Evolutionary conservation across 2,113 vertebrate species (phyloP), one percentile per base, ranked within the genome.

Genomic region (Tympanuchus pallidicinctus): DNA sequence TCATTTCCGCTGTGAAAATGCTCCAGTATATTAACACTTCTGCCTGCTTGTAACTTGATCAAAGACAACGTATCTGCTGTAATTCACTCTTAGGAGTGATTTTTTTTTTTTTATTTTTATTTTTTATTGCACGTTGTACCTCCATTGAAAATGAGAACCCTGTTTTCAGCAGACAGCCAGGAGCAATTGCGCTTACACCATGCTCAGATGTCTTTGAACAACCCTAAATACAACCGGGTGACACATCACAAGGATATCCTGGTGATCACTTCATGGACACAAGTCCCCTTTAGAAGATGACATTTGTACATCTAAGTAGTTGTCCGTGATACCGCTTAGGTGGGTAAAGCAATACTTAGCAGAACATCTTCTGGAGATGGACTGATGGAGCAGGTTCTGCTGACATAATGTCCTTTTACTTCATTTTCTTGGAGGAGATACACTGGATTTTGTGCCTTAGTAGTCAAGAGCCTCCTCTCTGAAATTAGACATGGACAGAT

Each of bases 1-100:
- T 97, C 95, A 97, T 97, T 97, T 97, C 97, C 92, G 34, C 86
- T 95, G 83, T 38, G 47, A 96, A 97, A 93, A 96, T 61, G 73
- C 85, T 95, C 88, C 45, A 52, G 86, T 93, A 95, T 75, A 92
- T 96, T 96, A 97, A 96, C 89, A 94, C 86, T 95, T 92, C 86
- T 89, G 86, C 80, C 60, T 45, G 82, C 86, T 87, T 93, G 95
- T 93, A 96, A 96, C 91, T 61, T 90, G 92, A 97, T 95, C 95
- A 94, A 93, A 95, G 94, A 60, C 87, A 76, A 83, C 1, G 1
- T 91, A 93, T 90, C 92, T 94, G 82, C 72, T 96, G 90, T 94
- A 96, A 96, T 96, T 94, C 94, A 88, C 76, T 94, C 52, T 72
- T 81, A 94, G 79, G 36, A 10, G 69, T 85, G 43, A 19, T 16